Conservation (phyloP, 2,888 invertebrate genomes). For the Girardia tigrina region DNA sequence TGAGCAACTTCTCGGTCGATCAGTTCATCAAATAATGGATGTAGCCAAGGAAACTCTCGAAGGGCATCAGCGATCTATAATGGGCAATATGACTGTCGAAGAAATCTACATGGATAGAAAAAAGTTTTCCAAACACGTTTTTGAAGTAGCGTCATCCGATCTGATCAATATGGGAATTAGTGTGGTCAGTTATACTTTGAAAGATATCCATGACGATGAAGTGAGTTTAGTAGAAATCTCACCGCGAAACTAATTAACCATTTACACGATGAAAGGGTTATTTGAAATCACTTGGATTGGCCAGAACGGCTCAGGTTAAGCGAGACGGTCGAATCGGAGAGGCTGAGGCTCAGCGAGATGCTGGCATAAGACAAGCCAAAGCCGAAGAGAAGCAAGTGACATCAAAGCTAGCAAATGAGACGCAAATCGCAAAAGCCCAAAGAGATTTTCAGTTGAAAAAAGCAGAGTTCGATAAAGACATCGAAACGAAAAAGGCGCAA, state of each 20-base stretch:
- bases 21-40: conserved; percentile 45
- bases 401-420: conserved; percentile 77
- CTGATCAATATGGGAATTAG: conserved; percentile 51
- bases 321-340: conserved; percentile 88
- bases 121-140: conserved; percentile 51
- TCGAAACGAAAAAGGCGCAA: conserved; percentile 67
- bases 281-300: conserved; percentile 65
- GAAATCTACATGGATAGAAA: conserved; percentile 52
- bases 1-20: conserved; percentile 51
- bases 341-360: conserved; percentile 75
- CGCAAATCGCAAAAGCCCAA: conserved; percentile 88
- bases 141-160: conserved; percentile 51
- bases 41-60: conserved; percentile 51
- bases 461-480: conserved; percentile 87
- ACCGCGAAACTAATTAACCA: background rate
- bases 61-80: conserved; percentile 52
- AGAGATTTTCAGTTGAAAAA: conserved; percentile 90
- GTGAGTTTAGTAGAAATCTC: conserved; percentile 38
- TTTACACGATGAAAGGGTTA: conserved; percentile 56
- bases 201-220: conserved; percentile 50
- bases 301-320: conserved; percentile 48
- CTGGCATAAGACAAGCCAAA: conserved; percentile 76
- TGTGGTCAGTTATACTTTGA: conserved; percentile 50
- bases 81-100: conserved; percentile 52
- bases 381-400: conserved; percentile 93